Conservation (phyloP, 2,113 vertebrate species). For the Hoplias malabaricus region DNA sequence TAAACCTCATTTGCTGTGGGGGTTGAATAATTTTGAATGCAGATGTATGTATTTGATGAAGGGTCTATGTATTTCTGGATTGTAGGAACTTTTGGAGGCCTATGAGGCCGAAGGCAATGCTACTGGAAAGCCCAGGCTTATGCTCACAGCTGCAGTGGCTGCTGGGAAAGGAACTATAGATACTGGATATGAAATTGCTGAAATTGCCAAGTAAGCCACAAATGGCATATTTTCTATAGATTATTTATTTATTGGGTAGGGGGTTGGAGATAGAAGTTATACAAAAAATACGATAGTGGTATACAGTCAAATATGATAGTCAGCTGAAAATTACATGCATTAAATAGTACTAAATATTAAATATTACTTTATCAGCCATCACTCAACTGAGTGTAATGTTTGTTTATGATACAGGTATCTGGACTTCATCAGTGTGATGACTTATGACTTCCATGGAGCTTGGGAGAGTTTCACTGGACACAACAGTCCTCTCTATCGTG, state of each 20-base stretch:
- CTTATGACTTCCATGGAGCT: constrained; percentile 75
- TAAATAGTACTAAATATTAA: no score
- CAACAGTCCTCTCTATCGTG: constrained; percentile 70
- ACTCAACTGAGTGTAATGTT: not conserved
- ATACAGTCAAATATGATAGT: no score
- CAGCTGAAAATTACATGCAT: no score
- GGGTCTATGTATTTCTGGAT: not conserved
- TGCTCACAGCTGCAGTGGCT: constrained; percentile 76
- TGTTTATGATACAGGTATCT: constrained; percentile 56
- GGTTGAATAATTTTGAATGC: no score
- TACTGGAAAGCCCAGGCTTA: constrained; percentile 57
- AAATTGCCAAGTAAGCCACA: constrained; percentile 69
- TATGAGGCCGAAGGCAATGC: constrained; percentile 66
- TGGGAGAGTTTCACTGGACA: constrained; percentile 73
- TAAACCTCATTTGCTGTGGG: no score
- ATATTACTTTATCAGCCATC: no score
- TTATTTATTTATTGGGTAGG: no score
- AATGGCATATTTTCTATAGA: no score
- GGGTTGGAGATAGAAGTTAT: no score
- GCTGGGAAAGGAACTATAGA: constrained; percentile 65
- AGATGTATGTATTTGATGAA: no score
- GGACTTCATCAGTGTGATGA: constrained; percentile 75
- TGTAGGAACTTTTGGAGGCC: constrained; percentile 71
- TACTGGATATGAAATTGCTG: constrained; percentile 70
- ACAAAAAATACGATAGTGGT: no score